A percentile compares a stretch with the other conserved stretches of the same genome.
Evolutionary conservation across 2,113 vertebrate genomes (phyloP).

Genomic region (Garra rufa): DNA sequence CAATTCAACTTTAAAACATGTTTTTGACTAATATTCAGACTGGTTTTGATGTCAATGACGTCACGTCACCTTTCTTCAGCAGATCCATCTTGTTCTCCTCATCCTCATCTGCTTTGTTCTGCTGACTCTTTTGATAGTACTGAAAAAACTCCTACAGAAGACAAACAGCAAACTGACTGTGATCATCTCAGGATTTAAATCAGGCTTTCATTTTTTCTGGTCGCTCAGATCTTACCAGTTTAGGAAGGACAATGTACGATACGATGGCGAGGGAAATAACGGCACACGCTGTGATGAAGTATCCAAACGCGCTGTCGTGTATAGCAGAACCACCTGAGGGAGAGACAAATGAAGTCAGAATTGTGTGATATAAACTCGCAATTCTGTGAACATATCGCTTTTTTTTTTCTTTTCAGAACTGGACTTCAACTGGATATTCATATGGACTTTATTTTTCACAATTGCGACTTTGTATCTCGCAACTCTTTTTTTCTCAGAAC

Average conservation of each 20-base stretch:
- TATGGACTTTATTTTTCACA: too few relatives aligned
- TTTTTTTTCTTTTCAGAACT: too few relatives aligned
- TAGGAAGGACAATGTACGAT: conserved; percentile 83
- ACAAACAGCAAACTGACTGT: neutral
- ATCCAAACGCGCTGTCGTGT: conserved; percentile 81
- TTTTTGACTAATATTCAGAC: neutral
- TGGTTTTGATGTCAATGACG: too few relatives aligned
- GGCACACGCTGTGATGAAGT: conserved; percentile 88
- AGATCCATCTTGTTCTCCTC: conserved; percentile 78
- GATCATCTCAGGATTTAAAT: neutral
- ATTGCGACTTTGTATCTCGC: too few relatives aligned
- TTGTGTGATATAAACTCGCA: too few relatives aligned
- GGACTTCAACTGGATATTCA: too few relatives aligned
- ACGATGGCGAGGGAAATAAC: conserved; percentile 78
- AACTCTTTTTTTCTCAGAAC: too few relatives aligned
- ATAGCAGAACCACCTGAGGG: conserved; percentile 77
- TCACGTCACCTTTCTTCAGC: conserved; percentile 80
- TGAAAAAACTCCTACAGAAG: conserved; percentile 82
- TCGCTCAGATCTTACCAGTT: conserved; percentile 78
- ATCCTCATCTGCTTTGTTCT: conserved; percentile 55
- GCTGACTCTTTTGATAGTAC: conserved; percentile 78
- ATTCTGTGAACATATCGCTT: too few relatives aligned
- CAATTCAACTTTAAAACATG: neutral
- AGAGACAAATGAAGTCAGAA: neutral
- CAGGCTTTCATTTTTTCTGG: neutral